Percentiles rank a stretch among this genome's conserved stretches.
Evolutionary conservation across 2,888 invertebrate species (phyloP).

Genomic region (Phortica okadai): DNA sequence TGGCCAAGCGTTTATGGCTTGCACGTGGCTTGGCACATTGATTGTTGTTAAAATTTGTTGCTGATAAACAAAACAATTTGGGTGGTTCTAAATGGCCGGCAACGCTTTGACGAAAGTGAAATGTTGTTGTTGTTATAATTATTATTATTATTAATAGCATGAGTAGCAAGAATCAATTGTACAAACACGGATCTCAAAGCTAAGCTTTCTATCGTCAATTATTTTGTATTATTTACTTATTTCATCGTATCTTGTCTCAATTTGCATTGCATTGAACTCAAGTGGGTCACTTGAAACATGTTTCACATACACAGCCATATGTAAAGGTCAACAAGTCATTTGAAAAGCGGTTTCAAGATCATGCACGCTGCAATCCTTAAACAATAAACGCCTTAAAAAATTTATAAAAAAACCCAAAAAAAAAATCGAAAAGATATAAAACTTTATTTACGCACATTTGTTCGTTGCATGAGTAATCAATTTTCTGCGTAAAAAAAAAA

Average conservation of each 20-base stretch:
- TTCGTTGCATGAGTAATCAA: neutral
- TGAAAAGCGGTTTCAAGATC: neutral
- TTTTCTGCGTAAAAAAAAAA: neutral
- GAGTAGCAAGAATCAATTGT: constrained; percentile 13
- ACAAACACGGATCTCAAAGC: neutral
- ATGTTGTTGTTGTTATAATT: constrained; percentile 33
- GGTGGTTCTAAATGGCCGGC: neutral
- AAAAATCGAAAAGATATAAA: neutral
- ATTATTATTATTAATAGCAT: neutral
- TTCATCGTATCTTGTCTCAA: neutral
- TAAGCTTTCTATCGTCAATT: neutral
- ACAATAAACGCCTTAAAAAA: neutral
- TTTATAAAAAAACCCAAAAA: neutral
- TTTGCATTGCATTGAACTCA: neutral
- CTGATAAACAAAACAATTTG: neutral
- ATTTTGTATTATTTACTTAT: neutral
- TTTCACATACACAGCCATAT: neutral
- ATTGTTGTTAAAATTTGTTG: neutral
- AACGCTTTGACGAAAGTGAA: constrained; percentile 52
- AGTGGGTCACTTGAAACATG: neutral
- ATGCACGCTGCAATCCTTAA: neutral
- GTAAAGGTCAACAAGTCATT: neutral
- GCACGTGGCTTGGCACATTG: constrained; percentile 23
- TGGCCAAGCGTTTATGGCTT: constrained; percentile 7
- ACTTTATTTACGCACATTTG: neutral